These are phyloP conservation scores for Leucoraja ocellata DNA, from an alignment of 2,797 vertebrate genomes.

Conservation along the genomic window DNA sequence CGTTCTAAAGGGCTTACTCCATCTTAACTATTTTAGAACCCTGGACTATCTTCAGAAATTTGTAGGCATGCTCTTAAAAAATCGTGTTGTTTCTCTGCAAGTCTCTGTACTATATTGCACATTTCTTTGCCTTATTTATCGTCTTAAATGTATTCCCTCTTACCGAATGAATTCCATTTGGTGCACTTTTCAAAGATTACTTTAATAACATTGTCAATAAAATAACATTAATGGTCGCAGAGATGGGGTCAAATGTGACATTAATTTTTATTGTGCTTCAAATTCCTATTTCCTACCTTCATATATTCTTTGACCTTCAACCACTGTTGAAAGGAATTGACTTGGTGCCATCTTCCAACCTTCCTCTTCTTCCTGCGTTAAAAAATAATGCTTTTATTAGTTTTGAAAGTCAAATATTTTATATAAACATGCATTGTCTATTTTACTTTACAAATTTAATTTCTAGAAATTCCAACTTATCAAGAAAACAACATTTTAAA, in stretches of 20 bases:
- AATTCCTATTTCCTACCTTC: slow-evolving; percentile 57
- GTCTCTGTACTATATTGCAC: too few relatives aligned
- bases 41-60: too few relatives aligned
- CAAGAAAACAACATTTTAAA: not conserved
- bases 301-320: slow-evolving; percentile 61
- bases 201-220: not conserved
- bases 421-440: not conserved
- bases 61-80: too few relatives aligned
- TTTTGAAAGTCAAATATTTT: not conserved
- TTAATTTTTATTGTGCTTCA: not conserved
- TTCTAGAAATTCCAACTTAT: not conserved
- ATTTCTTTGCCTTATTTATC: too few relatives aligned
- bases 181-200: not conserved
- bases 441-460: not conserved
- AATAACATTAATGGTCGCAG: not conserved
- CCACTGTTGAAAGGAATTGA: slow-evolving; percentile 60
- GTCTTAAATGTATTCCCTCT: too few relatives aligned
- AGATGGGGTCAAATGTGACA: not conserved
- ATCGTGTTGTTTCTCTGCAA: too few relatives aligned
- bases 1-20: too few relatives aligned
- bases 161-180: too few relatives aligned
- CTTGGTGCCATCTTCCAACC: slow-evolving; percentile 71
- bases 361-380: slow-evolving; percentile 57
- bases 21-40: too few relatives aligned
- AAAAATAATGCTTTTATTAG: not conserved